Evolutionary conservation across 1,140 invertebrate genomes (phyloP).

Genomic region (Rhopalosiphum maidis): DNA sequence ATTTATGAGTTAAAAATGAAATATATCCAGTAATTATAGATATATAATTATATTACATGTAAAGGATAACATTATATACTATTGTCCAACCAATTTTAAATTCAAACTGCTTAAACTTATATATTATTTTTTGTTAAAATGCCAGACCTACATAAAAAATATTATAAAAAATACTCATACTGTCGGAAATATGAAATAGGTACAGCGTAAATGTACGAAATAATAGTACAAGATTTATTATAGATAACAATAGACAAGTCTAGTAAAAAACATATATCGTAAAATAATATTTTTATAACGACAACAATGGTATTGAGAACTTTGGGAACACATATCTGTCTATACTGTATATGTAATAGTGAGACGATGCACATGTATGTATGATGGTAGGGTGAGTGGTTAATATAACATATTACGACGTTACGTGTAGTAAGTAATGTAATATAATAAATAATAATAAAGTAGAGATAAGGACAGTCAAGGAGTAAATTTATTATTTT

Average conservation of each 20-base stretch:
- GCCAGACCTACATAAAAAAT: not conserved
- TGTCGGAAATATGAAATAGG: not conserved
- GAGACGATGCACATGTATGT: too few species aligned
- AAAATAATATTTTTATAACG: not conserved
- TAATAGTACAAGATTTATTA: conserved; percentile 5
- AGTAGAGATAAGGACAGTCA: not conserved
- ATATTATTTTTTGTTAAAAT: not conserved
- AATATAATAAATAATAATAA: not conserved
- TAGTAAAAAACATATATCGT: not conserved
- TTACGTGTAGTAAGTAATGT: not conserved
- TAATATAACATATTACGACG: not conserved
- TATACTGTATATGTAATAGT: not conserved
- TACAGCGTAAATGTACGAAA: not conserved
- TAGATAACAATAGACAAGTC: not conserved
- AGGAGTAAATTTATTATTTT: not conserved
- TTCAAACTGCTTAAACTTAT: not conserved
- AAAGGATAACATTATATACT: not conserved
- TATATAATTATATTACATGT: not conserved
- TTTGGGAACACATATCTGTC: not conserved
- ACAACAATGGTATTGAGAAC: not conserved
- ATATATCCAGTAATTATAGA: not conserved
- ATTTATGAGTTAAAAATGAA: not conserved
- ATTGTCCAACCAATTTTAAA: not conserved
- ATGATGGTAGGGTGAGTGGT: too few species aligned
- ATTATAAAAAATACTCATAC: not conserved